Evolutionary conservation across 2,797 vertebrate genomes (phyloP).

Genomic region (Epinephelus awoara): DNA sequence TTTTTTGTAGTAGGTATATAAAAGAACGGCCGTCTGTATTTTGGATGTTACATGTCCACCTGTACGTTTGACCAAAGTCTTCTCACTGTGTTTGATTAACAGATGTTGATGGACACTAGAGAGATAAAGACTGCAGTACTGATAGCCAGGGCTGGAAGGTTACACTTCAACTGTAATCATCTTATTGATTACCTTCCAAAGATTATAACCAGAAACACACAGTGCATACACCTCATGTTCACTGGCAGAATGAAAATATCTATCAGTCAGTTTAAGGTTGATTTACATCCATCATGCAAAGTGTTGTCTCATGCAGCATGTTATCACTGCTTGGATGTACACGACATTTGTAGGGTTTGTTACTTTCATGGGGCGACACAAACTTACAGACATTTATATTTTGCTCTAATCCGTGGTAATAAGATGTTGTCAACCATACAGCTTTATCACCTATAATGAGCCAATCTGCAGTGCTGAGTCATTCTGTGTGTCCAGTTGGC

Average conservation of each 20-base stretch:
- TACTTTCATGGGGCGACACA: neutral
- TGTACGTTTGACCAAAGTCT: slow-evolving; percentile 68
- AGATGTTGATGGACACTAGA: slow-evolving; percentile 11
- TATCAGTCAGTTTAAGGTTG: neutral
- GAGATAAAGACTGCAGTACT: slow-evolving; percentile 56
- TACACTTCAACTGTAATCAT: neutral
- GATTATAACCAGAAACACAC: neutral
- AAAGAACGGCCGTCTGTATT: neutral
- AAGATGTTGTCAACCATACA: neutral
- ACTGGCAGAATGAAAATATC: neutral
- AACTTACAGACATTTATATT: neutral
- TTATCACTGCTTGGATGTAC: neutral
- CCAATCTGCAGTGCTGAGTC: neutral
- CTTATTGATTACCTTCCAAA: slow-evolving; percentile 20
- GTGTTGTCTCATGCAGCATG: neutral
- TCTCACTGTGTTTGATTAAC: slow-evolving; percentile 45
- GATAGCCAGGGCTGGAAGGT: slow-evolving; percentile 49
- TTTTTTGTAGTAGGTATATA: neutral
- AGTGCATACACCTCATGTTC: neutral
- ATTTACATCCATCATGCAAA: neutral
- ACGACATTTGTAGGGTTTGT: neutral
- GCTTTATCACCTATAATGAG: neutral
- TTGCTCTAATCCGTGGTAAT: neutral
- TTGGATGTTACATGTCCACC: neutral
- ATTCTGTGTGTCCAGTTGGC: neutral